Conservation (phyloP, 2,888 invertebrate species). For the Poecilobothrus nobilitatus region DNA sequence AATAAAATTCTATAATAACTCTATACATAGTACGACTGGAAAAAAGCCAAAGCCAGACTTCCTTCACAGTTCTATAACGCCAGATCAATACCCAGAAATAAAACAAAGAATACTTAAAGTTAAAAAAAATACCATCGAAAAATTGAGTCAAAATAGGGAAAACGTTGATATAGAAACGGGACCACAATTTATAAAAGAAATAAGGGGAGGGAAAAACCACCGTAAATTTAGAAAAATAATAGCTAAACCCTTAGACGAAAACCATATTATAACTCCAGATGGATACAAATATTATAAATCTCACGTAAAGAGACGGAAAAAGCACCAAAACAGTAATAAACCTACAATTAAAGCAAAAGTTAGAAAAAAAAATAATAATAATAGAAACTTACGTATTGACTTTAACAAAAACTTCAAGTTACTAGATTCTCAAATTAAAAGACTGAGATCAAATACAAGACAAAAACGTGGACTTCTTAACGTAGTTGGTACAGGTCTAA, state of each 20-base stretch:
- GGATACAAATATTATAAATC: constrained; percentile 23
- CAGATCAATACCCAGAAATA: constrained; percentile 20
- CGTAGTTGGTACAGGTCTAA: no score
- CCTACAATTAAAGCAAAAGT: constrained; percentile 16
- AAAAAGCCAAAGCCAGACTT: constrained; percentile 24
- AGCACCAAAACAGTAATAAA: constrained; percentile 20
- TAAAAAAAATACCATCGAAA: constrained; percentile 18
- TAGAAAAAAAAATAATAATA: constrained; percentile 7
- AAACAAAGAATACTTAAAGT: constrained; percentile 18
- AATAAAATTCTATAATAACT: constrained; percentile 24
- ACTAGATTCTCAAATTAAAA: no score
- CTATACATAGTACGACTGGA: constrained; percentile 17
- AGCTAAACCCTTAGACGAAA: constrained; percentile 17
- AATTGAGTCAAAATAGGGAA: constrained; percentile 17
- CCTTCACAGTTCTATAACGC: constrained; percentile 20
- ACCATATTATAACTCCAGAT: constrained; percentile 18
- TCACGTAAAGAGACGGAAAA: constrained; percentile 21
- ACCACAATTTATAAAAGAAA: constrained; percentile 13
- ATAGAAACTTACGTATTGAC: constrained; percentile 11
- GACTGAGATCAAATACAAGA: no score
- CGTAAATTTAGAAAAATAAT: constrained; percentile 22
- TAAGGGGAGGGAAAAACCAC: constrained; percentile 22
- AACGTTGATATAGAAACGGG: constrained; percentile 1
- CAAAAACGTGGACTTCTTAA: no score
- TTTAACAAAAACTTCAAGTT: no score